These are phyloP conservation scores for Trididemnum clinides DNA, from an alignment of 23 tunicate species.

Conservation along the genomic window DNA sequence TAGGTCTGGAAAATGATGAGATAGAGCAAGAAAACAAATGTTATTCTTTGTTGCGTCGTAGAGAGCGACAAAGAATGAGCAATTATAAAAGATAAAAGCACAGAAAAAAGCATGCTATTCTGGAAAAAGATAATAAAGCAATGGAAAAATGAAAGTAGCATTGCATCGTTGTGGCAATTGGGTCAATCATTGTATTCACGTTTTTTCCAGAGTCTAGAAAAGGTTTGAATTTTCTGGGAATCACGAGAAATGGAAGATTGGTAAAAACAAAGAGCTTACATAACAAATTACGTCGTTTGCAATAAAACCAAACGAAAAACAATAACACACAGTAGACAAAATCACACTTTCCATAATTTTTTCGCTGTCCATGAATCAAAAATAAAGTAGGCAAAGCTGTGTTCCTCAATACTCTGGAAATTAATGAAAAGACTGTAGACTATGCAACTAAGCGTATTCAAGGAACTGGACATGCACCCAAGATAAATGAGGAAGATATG, in stretches of 20 bases:
- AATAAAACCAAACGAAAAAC: not conserved
- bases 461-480: not conserved
- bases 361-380: not conserved
- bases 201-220: not conserved
- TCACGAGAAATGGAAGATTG: not conserved
- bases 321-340: not conserved
- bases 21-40: too few species aligned
- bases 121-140: too few species aligned
- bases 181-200: not conserved
- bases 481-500: slow-evolving; percentile 1
- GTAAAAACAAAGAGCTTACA: not conserved
- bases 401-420: not conserved
- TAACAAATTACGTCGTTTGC: not conserved
- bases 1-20: too few species aligned
- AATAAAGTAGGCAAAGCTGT: slow-evolving; percentile 7
- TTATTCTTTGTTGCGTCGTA: too few species aligned
- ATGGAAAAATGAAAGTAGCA: too few species aligned
- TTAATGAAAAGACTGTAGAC: not conserved
- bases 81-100: too few species aligned
- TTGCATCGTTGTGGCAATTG: slow-evolving; percentile 6
- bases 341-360: not conserved
- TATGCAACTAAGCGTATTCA: not conserved
- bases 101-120: too few species aligned
- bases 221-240: not conserved
- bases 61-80: too few species aligned